Conservation (phyloP, 30 jellyfish, hydroid and myxozoan species). For the Aurelia sp. region DNA sequence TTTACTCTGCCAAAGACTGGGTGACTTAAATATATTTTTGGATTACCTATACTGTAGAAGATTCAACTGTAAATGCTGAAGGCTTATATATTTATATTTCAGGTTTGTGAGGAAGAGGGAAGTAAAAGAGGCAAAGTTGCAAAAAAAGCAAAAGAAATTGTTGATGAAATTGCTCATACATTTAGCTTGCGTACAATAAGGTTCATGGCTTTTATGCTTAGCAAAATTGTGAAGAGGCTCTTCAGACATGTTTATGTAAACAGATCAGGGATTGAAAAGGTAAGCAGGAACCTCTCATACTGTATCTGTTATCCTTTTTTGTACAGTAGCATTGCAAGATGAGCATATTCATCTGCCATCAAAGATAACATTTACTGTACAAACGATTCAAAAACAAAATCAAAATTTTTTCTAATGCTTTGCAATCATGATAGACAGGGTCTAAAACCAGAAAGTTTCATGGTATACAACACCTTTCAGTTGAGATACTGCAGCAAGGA, state of each 20-base stretch:
- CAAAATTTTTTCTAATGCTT: too few relatives aligned
- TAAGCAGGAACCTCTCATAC: not conserved
- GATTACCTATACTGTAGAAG: not conserved
- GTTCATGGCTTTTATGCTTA: conserved; percentile 72
- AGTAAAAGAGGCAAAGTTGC: conserved; percentile 10
- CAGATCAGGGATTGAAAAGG: conserved; percentile 81
- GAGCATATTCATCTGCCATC: not conserved
- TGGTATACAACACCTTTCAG: too few relatives aligned
- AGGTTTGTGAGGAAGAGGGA: conserved; percentile 61
- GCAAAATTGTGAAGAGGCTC: conserved; percentile 53
- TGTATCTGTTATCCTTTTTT: too few relatives aligned
- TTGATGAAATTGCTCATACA: conserved; percentile 90
- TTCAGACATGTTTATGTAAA: conserved; percentile 82
- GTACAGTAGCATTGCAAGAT: not conserved
- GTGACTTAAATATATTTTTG: not conserved
- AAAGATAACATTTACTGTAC: too few relatives aligned
- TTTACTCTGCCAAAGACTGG: too few relatives aligned
- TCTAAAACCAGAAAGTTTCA: too few relatives aligned
- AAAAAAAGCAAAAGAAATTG: conserved; percentile 65
- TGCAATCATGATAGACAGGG: too few relatives aligned
- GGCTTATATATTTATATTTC: not conserved
- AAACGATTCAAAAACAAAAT: too few relatives aligned
- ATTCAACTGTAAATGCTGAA: not conserved
- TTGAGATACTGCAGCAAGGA: too few relatives aligned
- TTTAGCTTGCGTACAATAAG: conserved; percentile 69